Conservation (phyloP, 2,888 invertebrate species). For the Ophion ellenae region DNA sequence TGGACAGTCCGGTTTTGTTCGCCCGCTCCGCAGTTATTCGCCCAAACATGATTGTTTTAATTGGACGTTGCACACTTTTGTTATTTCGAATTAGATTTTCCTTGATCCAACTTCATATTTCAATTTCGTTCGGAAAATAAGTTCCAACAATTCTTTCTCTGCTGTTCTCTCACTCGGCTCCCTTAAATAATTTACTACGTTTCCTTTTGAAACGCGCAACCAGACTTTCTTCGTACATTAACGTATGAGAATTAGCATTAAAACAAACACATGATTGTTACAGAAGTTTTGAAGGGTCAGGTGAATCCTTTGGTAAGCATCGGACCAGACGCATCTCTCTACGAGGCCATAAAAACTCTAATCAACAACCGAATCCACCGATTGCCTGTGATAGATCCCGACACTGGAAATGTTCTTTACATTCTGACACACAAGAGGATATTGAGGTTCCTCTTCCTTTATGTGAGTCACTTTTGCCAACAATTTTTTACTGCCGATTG, state of each 20-base stretch:
- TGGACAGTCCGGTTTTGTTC: too few relatives aligned
- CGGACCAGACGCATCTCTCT: conserved; percentile 95
- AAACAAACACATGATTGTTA: conserved; percentile 67
- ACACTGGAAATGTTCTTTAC: conserved; percentile 98
- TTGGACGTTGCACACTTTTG: too few relatives aligned
- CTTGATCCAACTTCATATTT: too few relatives aligned
- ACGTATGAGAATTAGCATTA: not conserved
- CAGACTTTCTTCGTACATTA: not conserved
- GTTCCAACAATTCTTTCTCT: too few relatives aligned
- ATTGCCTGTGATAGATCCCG: conserved; percentile 97
- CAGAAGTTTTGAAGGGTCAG: conserved; percentile 94
- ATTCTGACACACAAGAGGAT: conserved; percentile 99
- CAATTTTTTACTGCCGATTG: too few relatives aligned
- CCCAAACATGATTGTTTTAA: too few relatives aligned
- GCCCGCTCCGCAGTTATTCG: too few relatives aligned
- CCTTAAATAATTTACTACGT: not conserved
- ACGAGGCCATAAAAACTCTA: conserved; percentile 96
- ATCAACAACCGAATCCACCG: conserved; percentile 98
- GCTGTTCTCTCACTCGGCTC: not conserved
- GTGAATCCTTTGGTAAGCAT: conserved; percentile 95
- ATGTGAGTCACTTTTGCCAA: conserved; percentile 89
- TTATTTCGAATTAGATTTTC: too few relatives aligned
- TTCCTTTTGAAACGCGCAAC: not conserved
- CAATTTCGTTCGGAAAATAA: too few relatives aligned
- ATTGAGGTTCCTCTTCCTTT: conserved; percentile 98